Evolutionary conservation across 2,113 vertebrate species (phyloP), one percentile per base, ranked within the genome.

Genomic region (Casuarius casuarius): DNA sequence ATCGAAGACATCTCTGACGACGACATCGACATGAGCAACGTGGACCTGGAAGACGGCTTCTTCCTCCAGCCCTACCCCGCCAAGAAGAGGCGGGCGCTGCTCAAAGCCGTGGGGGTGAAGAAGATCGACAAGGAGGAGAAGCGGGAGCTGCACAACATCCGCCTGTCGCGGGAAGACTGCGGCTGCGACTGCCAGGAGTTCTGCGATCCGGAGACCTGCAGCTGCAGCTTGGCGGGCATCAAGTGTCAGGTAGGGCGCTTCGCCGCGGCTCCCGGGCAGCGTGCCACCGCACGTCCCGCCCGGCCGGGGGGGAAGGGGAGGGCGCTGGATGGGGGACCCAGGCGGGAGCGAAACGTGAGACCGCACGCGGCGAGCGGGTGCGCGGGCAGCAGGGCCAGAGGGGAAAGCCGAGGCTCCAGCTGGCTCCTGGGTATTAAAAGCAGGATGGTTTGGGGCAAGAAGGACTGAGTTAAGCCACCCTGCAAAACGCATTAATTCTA

Each of bases 61-160:
- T 99, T 99, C 96, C 99, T 99, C 4, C 99, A 99, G 96, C 99
- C 99, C 17, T 99, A 99, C 94, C 98, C 99, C 0, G 98, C 99
- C 40, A 99, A 99, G 92, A 98, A 97, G 72, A 98, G 99, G 31
- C 98, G 99, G 0, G 97, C 98, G 0, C 98, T 99, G 81, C 99
- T 99, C 62, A 99, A 99, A 91, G 98, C 98, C 0, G 91, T 99
- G 1, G 99, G 99, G 0, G 98, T 99, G 67, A 99, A 99, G 94
- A 99, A 99, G 97, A 99, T 99, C 0, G 99, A 99, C 96, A 99
- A 98, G 16, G 99, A 99, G 81, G 99, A 99, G 97, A 99, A 99
- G 96, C 94, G 98, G 65, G 99, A 99, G 97, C 98, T 99, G 94
- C 98, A 99, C 29, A 98, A 97, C 35, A 98, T 99, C 94, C 98